Percentiles rank a stretch among this genome's conserved stretches.
Evolutionary conservation across 2,888 invertebrate genomes (phyloP).

Genomic region (Metallyticus violacea): DNA sequence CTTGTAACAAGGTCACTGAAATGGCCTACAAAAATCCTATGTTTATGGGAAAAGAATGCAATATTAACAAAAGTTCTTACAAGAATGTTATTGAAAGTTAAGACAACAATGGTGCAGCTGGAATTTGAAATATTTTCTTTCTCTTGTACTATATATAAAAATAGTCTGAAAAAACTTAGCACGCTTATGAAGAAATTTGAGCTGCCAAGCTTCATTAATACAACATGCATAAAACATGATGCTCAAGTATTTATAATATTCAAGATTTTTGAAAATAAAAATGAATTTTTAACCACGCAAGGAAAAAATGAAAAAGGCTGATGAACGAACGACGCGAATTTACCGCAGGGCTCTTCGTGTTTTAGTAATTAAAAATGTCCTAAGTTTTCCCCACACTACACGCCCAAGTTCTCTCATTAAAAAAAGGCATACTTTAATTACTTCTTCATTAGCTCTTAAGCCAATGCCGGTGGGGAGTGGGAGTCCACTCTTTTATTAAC

Average conservation of each 20-base stretch:
- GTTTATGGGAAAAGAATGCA: too few relatives aligned
- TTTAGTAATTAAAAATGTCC: constrained; percentile 7
- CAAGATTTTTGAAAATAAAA: not conserved
- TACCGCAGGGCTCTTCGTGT: not conserved
- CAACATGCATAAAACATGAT: too few relatives aligned
- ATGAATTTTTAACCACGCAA: not conserved
- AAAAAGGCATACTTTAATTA: not conserved
- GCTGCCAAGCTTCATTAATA: too few relatives aligned
- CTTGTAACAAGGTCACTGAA: too few relatives aligned
- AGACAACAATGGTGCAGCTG: too few relatives aligned
- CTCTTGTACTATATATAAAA: too few relatives aligned
- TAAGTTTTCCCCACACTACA: not conserved
- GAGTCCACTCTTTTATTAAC: not conserved
- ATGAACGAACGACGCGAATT: not conserved
- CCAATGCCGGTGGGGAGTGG: not conserved
- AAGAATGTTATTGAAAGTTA: too few relatives aligned
- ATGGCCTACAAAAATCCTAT: too few relatives aligned
- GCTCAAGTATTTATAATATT: not conserved
- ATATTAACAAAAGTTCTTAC: too few relatives aligned
- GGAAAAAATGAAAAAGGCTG: not conserved
- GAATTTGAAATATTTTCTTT: too few relatives aligned
- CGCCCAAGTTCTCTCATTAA: not conserved
- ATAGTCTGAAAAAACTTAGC: too few relatives aligned
- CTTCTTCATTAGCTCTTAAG: not conserved
- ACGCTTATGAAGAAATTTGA: too few relatives aligned